Conservation (phyloP, 2,113 vertebrate genomes). For the Promerops cafer region DNA sequence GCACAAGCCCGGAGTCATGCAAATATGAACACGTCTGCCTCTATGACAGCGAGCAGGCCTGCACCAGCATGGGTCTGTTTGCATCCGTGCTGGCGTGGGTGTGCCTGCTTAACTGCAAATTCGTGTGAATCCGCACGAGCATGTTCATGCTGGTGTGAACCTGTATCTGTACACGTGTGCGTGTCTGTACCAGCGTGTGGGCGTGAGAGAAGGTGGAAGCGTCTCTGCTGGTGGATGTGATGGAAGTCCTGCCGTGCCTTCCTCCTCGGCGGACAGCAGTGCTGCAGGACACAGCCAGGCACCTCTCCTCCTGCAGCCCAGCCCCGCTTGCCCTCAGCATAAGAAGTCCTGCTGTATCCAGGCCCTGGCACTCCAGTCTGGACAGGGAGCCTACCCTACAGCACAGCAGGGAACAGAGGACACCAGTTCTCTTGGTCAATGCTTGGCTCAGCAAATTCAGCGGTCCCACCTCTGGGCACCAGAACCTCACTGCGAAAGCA, state of each 20-base stretch:
- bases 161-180: not conserved
- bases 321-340: not conserved
- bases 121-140: not conserved
- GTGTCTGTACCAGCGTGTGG: fast-evolving
- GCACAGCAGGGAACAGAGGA: not conserved
- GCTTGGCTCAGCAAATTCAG: not conserved
- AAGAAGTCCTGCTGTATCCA: fast-evolving
- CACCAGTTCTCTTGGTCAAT: not conserved
- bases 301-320: not conserved
- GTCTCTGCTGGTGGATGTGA: not conserved
- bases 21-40: not conserved
- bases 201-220: not conserved
- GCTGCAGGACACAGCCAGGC: not conserved
- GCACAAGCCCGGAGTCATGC: not conserved
- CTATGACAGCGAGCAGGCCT: not conserved
- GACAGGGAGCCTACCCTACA: not conserved
- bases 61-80: not conserved
- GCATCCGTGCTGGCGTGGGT: not conserved
- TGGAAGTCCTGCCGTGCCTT: fast-evolving
- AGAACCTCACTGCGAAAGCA: not conserved
- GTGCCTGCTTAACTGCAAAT: not conserved
- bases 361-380: not conserved
- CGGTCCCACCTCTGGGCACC: not conserved
- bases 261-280: fast-evolving
- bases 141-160: not conserved